phyloP scores from a whole-genome alignment of 2,113 vertebrate genomes.

The Porphyrio hochstetteri region DNA sequence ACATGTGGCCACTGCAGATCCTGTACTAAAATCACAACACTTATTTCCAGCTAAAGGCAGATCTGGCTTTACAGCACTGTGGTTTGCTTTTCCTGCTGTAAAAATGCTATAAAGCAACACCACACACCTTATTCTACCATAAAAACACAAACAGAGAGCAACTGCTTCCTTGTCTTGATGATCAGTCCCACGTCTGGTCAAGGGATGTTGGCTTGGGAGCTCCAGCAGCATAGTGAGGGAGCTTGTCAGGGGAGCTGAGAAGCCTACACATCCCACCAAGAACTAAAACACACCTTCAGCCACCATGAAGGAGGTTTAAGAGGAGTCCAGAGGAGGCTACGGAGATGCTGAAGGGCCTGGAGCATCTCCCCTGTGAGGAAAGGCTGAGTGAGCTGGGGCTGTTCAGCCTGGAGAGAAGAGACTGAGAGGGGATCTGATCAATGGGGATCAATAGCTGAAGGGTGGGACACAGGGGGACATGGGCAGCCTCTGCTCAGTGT shows the following conservation, averaged over 20 bases:
- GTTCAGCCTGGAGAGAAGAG: too few relatives aligned
- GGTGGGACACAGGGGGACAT: too few relatives aligned
- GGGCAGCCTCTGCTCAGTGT: too few relatives aligned
- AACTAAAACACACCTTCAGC: not conserved
- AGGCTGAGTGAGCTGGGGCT: too few relatives aligned
- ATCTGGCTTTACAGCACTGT: not conserved
- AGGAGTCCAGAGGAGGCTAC: too few relatives aligned
- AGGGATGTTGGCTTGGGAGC: rapidly evolving
- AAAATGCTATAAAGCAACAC: not conserved
- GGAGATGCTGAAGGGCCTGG: too few relatives aligned
- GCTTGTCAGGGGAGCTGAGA: not conserved
- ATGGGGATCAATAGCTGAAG: too few relatives aligned
- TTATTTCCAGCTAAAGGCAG: not conserved
- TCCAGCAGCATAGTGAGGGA: not conserved
- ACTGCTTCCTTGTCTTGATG: not conserved
- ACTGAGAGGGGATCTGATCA: too few relatives aligned
- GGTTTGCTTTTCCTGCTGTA: not conserved
- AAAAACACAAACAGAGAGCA: not conserved
- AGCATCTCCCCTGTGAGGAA: too few relatives aligned
- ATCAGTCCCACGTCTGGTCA: not conserved
- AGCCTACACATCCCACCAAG: not conserved
- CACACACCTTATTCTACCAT: not conserved
- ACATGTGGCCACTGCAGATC: not conserved
- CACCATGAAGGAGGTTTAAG: rapidly evolving
- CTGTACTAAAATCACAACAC: not conserved